These are phyloP conservation scores for Netelia melanura DNA, from an alignment of 2,888 invertebrate species.

Conservation along the genomic window DNA sequence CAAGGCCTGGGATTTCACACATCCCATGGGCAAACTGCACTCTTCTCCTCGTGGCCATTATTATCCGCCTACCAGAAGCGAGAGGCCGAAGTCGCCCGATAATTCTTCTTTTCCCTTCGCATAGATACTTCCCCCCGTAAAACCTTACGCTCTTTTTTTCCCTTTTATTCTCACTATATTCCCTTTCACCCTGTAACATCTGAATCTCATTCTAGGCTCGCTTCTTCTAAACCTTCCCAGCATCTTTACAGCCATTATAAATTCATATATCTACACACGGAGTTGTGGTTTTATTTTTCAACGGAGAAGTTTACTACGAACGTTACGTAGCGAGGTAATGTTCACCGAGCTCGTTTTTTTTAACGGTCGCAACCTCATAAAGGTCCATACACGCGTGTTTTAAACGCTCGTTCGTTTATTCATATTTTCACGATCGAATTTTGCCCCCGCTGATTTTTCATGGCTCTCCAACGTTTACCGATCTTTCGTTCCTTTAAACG, in stretches of 20 bases:
- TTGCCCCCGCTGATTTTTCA: slow-evolving; percentile 5
- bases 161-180: background rate
- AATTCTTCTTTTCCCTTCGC: slow-evolving; percentile 56
- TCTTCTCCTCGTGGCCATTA: slow-evolving; percentile 49
- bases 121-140: slow-evolving; percentile 17
- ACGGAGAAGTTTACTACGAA: slow-evolving; percentile 5
- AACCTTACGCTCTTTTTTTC: background rate
- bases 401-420: slow-evolving; percentile 24
- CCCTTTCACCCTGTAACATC: slow-evolving; percentile 5
- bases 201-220: background rate
- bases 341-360: background rate
- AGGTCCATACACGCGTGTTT: background rate
- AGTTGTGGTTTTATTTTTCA: background rate
- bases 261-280: slow-evolving; percentile 15
- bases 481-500: slow-evolving; percentile 44
- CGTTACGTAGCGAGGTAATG: slow-evolving; percentile 18
- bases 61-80: slow-evolving; percentile 49
- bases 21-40: slow-evolving; percentile 55
- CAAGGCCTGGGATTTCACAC: slow-evolving; percentile 69
- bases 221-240: background rate
- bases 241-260: slow-evolving; percentile 2
- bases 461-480: slow-evolving; percentile 12
- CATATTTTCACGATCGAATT: slow-evolving; percentile 27
- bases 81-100: slow-evolving; percentile 44
- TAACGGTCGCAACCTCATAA: background rate